Evolutionary conservation across 2,888 invertebrate genomes (phyloP).

Genomic region (Leucania comma): DNA sequence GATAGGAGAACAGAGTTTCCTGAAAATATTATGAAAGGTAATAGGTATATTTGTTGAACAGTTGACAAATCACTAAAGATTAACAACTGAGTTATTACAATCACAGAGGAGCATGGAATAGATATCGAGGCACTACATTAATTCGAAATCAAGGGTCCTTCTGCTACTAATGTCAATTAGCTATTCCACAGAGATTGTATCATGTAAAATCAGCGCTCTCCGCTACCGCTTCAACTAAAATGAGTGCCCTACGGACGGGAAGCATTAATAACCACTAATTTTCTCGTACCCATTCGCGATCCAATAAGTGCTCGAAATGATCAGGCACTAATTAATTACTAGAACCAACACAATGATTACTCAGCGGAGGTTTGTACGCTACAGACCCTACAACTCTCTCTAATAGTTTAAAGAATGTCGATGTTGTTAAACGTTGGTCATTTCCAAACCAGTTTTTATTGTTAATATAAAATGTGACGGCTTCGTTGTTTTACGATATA

Average conservation of each 20-base stretch:
- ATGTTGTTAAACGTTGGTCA: constrained; percentile 74
- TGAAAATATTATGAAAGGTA: neutral
- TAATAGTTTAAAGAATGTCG: constrained; percentile 76
- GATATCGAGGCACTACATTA: neutral
- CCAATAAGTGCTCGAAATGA: constrained; percentile 68
- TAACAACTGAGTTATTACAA: neutral
- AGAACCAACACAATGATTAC: constrained; percentile 69
- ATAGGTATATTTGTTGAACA: neutral
- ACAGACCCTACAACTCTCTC: constrained; percentile 68
- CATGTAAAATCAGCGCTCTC: constrained; percentile 36
- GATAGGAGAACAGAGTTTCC: no score
- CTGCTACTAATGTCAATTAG: constrained; percentile 16
- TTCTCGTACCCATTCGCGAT: constrained; percentile 58
- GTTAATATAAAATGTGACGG: constrained; percentile 62
- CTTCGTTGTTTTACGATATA: constrained; percentile 56
- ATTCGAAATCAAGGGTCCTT: constrained; percentile 12
- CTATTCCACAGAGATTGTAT: constrained; percentile 22
- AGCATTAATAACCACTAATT: constrained; percentile 65
- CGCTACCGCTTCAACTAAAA: constrained; percentile 40
- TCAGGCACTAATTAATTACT: constrained; percentile 72
- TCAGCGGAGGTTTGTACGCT: constrained; percentile 69
- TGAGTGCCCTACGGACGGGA: constrained; percentile 46
- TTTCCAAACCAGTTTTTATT: constrained; percentile 69
- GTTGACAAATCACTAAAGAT: neutral
- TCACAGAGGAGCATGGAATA: neutral